These are phyloP conservation scores for Apostichopus japonicus DNA, from an alignment of 35 echinoderm and acorn worm species.

Conservation along the genomic window DNA sequence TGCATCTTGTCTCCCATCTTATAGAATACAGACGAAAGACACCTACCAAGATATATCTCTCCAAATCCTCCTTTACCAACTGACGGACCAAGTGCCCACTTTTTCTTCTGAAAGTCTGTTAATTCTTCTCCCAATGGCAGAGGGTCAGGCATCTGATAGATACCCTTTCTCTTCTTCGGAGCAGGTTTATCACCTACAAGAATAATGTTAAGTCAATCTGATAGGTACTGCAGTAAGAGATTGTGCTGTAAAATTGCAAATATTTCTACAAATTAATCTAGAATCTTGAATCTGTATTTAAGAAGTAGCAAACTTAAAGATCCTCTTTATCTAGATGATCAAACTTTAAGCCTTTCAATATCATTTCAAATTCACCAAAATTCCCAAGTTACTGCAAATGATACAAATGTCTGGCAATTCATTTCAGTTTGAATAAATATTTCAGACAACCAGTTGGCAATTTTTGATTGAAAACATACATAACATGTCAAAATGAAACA, in stretches of 20 bases:
- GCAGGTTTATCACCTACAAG: conserved; percentile 20
- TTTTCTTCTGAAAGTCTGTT: conserved; percentile 71
- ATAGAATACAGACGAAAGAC: neutral
- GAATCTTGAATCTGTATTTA: neutral
- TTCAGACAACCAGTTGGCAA: too few species aligned
- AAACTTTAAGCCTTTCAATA: neutral
- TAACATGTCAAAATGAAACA: neutral
- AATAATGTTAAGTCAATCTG: too few species aligned
- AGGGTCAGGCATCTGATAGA: conserved; percentile 76
- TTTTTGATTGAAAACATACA: too few species aligned
- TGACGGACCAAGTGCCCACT: conserved; percentile 88
- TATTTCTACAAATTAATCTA: neutral
- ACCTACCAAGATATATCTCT: conserved; percentile 84
- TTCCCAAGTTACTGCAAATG: too few species aligned
- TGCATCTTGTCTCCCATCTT: too few species aligned
- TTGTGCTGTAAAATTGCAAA: neutral
- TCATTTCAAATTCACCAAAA: neutral
- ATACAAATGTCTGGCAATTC: too few species aligned
- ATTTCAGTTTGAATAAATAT: too few species aligned
- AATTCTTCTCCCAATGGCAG: conserved; percentile 82
- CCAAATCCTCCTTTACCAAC: conserved; percentile 95
- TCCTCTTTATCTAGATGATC: neutral
- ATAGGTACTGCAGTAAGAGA: neutral
- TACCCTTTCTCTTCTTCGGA: conserved; percentile 56
- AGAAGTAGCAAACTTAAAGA: neutral